phyloP scores from a whole-genome alignment of 2,888 invertebrate species.

The Metacarcinus magister region DNA sequence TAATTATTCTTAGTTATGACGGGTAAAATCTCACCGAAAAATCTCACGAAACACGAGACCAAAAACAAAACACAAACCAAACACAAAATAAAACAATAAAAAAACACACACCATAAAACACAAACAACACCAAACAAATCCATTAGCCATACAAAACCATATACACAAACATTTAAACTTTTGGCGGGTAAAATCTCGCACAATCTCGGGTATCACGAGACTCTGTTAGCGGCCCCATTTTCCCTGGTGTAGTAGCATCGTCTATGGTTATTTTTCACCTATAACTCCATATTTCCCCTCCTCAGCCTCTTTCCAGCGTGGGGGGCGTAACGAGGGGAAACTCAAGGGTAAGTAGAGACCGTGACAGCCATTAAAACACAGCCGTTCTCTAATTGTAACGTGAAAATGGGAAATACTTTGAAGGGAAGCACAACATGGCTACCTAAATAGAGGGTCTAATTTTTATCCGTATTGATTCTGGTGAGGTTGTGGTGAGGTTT shows the following conservation, averaged over 20 bases:
- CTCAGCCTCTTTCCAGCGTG: conserved; percentile 49
- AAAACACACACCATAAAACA: not conserved
- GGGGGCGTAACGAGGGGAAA: conserved; percentile 26
- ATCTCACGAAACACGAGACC: too few species aligned
- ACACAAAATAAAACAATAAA: not conserved
- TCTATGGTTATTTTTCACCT: conserved; percentile 68
- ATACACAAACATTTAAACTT: not conserved
- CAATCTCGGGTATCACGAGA: conserved; percentile 71
- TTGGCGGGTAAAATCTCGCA: conserved; percentile 65
- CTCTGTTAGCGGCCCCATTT: conserved; percentile 63
- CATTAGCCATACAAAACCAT: not conserved
- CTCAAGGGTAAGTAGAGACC: conserved; percentile 40
- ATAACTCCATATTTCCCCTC: conserved; percentile 67
- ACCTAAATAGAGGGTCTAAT: conserved; percentile 31
- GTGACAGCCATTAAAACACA: not conserved
- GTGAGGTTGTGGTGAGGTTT: not conserved
- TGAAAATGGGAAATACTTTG: conserved; percentile 79
- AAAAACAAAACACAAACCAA: not conserved
- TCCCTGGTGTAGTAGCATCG: conserved; percentile 59
- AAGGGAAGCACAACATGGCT: conserved; percentile 66
- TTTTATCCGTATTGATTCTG: not conserved
- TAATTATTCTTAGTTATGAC: not conserved
- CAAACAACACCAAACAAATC: not conserved
- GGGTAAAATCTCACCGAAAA: too few species aligned
- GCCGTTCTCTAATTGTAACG: conserved; percentile 75